phyloP scores from a whole-genome alignment of 2,797 vertebrate genomes.

The Myotis vivesi region DNA sequence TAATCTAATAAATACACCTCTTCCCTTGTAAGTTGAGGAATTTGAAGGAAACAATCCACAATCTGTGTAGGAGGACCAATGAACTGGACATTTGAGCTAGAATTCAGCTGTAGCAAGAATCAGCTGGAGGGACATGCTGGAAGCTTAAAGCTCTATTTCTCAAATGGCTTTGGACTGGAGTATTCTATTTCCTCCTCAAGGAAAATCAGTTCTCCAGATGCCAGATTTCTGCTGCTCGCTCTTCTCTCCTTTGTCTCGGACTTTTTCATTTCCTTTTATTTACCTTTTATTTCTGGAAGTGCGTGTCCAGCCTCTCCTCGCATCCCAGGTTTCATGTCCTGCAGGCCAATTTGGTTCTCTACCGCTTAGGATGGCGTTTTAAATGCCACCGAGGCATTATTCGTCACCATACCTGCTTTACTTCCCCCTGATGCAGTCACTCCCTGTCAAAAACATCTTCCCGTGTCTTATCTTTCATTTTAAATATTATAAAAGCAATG shows the following conservation, averaged over 20 bases:
- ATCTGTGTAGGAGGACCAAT: neutral
- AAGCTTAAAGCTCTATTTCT: slow-evolving; percentile 24
- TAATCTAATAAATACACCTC: neutral
- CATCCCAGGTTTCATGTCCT: neutral
- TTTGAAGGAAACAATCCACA: neutral
- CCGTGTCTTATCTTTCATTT: slow-evolving; percentile 37
- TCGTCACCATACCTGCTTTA: neutral
- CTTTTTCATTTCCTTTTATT: slow-evolving; percentile 55
- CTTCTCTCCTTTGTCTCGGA: slow-evolving; percentile 29
- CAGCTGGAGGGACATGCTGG: neutral
- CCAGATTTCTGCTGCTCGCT: slow-evolving; percentile 49
- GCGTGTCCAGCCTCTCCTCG: neutral
- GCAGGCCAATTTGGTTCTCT: slow-evolving; percentile 17
- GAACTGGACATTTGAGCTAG: slow-evolving; percentile 5
- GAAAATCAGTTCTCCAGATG: slow-evolving; percentile 55
- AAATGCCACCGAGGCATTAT: neutral
- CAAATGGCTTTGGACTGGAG: slow-evolving; percentile 14
- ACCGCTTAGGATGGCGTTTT: neutral
- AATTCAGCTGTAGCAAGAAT: neutral
- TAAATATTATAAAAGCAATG: slow-evolving; percentile 19
- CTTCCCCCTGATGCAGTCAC: neutral
- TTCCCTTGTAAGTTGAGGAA: slow-evolving; percentile 1
- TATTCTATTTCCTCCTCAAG: slow-evolving; percentile 50
- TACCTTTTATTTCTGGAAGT: slow-evolving; percentile 17
- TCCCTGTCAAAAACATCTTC: slow-evolving; percentile 8